Conservation (phyloP, 2,888 invertebrate genomes). For the Amphimallon solstitiale region DNA sequence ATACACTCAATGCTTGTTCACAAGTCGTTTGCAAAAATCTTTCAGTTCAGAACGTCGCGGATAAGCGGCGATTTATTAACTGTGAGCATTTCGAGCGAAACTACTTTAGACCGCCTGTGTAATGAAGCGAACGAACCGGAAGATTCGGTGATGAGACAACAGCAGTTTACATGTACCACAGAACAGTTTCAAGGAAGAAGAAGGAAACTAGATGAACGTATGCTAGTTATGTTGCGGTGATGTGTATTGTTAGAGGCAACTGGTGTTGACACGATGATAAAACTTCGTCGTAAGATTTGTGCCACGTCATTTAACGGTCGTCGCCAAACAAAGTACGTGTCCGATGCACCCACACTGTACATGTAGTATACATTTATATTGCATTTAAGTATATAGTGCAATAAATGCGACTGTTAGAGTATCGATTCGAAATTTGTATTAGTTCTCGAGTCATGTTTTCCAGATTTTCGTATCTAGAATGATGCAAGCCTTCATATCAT, state of each 20-base stretch:
- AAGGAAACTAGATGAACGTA: slow-evolving; percentile 24
- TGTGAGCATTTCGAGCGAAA: slow-evolving; percentile 19
- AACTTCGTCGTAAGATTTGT: slow-evolving; percentile 59
- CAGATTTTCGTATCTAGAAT: neutral
- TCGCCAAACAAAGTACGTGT: slow-evolving; percentile 58
- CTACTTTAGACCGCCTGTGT: slow-evolving; percentile 6
- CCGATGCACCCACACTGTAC: slow-evolving; percentile 53
- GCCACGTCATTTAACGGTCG: slow-evolving; percentile 59
- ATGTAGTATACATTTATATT: neutral
- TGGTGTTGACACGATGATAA: slow-evolving; percentile 62
- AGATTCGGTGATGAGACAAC: slow-evolving; percentile 10
- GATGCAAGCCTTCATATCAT: neutral
- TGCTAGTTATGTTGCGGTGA: slow-evolving; percentile 48
- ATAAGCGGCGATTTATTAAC: slow-evolving; percentile 18
- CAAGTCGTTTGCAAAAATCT: neutral
- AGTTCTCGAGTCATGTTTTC: slow-evolving; percentile 2
- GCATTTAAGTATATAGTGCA: neutral
- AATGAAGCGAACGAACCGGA: slow-evolving; percentile 5
- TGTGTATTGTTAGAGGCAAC: slow-evolving; percentile 59
- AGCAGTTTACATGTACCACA: neutral
- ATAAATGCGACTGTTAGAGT: slow-evolving; percentile 40
- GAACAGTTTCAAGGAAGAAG: slow-evolving; percentile 27
- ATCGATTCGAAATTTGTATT: slow-evolving; percentile 53
- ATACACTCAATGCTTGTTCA: too few relatives aligned
- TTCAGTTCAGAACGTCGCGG: neutral